phyloP scores from a whole-genome alignment of 2,888 invertebrate species.

The Drosophila anomalipes region DNA sequence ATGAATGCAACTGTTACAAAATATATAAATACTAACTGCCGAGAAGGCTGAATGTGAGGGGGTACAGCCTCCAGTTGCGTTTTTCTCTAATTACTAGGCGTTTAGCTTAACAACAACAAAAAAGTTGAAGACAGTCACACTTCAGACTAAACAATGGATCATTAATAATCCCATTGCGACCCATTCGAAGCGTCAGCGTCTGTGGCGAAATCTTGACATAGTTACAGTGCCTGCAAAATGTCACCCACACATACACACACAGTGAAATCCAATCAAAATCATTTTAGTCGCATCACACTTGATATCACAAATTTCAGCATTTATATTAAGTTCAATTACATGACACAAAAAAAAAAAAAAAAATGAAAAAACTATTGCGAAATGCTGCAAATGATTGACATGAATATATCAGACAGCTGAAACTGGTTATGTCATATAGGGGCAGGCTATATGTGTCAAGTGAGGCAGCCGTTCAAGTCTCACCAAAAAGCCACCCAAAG shows the following conservation, averaged over 20 bases:
- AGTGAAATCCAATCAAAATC: conserved; percentile 47
- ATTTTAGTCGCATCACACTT: conserved; percentile 57
- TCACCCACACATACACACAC: conserved; percentile 18
- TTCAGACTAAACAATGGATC: conserved; percentile 36
- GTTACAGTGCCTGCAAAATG: conserved; percentile 27
- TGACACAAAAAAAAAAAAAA: conserved; percentile 13
- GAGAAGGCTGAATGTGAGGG: background rate
- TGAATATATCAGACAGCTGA: conserved; percentile 38
- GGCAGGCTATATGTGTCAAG: conserved; percentile 56
- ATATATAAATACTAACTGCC: conserved; percentile 6
- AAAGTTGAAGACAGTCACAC: conserved; percentile 25
- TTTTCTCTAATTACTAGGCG: conserved; percentile 58
- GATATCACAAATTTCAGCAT: conserved; percentile 36
- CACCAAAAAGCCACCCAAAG: conserved; percentile 26
- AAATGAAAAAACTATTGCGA: conserved; percentile 42
- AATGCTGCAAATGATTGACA: conserved; percentile 60
- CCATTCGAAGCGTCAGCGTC: conserved; percentile 6
- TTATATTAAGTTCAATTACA: conserved; percentile 42
- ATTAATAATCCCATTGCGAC: conserved; percentile 35
- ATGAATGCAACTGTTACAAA: conserved; percentile 23
- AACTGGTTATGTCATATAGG: conserved; percentile 62
- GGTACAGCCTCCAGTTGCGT: conserved; percentile 1
- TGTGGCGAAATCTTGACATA: conserved; percentile 54
- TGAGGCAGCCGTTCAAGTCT: conserved; percentile 42
- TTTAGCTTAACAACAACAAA: conserved; percentile 25